Conservation (phyloP, 2,888 invertebrate genomes). For the Dynastes hyllus region DNA sequence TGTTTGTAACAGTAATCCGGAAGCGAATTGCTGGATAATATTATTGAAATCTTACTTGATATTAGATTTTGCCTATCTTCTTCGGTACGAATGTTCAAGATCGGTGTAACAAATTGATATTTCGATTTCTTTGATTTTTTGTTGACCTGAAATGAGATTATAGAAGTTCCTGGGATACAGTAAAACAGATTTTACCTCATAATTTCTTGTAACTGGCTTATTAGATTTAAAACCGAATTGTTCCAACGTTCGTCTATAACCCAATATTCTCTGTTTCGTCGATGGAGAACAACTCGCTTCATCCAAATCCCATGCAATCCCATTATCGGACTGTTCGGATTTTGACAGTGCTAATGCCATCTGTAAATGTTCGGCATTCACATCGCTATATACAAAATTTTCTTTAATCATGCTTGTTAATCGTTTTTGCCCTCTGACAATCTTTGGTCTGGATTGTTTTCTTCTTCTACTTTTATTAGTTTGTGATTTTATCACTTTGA, state of each 20-base stretch:
- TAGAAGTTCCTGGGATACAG: not conserved
- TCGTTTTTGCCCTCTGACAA: constrained; percentile 57
- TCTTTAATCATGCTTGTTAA: constrained; percentile 71
- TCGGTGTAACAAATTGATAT: constrained; percentile 66
- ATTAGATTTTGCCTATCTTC: constrained; percentile 66
- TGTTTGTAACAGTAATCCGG: constrained; percentile 5
- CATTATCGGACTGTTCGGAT: constrained; percentile 69
- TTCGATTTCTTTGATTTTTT: constrained; percentile 62
- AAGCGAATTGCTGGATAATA: constrained; percentile 58
- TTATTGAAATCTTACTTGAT: constrained; percentile 63
- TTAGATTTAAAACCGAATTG: constrained; percentile 76
- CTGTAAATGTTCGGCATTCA: constrained; percentile 79
- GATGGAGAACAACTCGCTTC: constrained; percentile 50
- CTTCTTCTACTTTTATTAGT: constrained; percentile 58
- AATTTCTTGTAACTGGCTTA: constrained; percentile 25
- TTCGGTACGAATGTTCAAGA: constrained; percentile 64
- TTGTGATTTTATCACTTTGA: constrained; percentile 53
- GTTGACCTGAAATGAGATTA: constrained; percentile 56
- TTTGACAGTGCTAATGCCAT: constrained; percentile 80
- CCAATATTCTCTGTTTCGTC: constrained; percentile 60
- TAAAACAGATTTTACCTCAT: constrained; percentile 52
- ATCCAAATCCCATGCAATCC: constrained; percentile 49
- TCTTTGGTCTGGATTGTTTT: constrained; percentile 61
- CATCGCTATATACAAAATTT: constrained; percentile 72
- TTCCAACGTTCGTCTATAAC: constrained; percentile 74